These are phyloP conservation scores for Embiotoca jacksoni DNA, from an alignment of 2,113 vertebrate species.

Conservation along the genomic window DNA sequence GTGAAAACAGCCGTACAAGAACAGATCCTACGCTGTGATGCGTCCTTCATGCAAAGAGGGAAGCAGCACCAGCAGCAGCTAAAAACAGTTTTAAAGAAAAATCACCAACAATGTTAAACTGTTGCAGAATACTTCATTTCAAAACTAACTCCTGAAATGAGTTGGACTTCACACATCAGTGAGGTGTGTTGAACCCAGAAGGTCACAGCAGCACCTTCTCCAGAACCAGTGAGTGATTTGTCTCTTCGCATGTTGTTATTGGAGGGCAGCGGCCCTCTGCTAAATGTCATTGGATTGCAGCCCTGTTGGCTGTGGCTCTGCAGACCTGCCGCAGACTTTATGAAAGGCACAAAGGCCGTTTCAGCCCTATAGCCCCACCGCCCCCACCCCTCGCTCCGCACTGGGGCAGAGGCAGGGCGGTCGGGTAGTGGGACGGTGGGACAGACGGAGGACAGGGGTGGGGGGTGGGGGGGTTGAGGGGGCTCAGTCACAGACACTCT, in stretches of 20 bases:
- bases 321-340: conserved; percentile 53
- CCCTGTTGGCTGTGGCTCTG: conserved; percentile 31
- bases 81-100: background rate
- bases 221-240: conserved; percentile 24
- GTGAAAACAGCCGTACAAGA: background rate
- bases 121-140: background rate
- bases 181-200: background rate
- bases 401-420: conserved; percentile 33
- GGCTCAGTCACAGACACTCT: conserved; percentile 72
- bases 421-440: conserved; percentile 51
- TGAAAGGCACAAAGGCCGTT: conserved; percentile 64
- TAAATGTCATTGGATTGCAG: conserved; percentile 18
- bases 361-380: conserved; percentile 25
- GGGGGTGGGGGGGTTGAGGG: conserved; percentile 20
- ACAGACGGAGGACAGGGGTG: conserved; percentile 67
- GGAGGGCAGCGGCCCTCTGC: conserved; percentile 30
- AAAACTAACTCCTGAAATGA: background rate
- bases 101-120: background rate
- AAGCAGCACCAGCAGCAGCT: background rate
- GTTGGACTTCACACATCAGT: background rate
- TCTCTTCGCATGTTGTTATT: conserved; percentile 25
- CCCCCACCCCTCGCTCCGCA: conserved; percentile 10
- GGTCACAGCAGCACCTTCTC: background rate
- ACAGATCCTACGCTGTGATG: background rate
- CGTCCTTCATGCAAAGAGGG: too few species aligned